phyloP scores from a whole-genome alignment of 1,140 invertebrate genomes.

The Trialeurodes vaporariorum region DNA sequence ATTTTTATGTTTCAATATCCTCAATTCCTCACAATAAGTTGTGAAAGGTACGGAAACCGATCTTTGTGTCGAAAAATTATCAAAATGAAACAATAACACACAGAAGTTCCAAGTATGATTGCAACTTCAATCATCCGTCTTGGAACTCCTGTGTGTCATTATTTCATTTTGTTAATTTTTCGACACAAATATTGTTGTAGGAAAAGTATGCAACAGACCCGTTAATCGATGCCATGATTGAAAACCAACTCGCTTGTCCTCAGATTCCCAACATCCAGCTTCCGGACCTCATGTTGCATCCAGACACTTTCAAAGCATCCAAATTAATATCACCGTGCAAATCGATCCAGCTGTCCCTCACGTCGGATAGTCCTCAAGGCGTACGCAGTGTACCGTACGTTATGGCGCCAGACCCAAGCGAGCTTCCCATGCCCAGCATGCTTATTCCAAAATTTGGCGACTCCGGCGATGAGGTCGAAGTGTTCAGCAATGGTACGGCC shows the following conservation, averaged over 20 bases:
- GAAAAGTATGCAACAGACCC: too few relatives aligned
- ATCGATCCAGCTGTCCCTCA: not conserved
- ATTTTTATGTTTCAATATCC: too few relatives aligned
- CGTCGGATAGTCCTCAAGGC: not conserved
- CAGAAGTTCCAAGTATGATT: too few relatives aligned
- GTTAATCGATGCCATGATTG: not conserved
- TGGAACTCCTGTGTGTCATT: too few relatives aligned
- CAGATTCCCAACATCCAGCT: constrained; percentile 17
- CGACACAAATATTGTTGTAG: too few relatives aligned
- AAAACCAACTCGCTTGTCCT: not conserved
- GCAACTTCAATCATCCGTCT: too few relatives aligned
- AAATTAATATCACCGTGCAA: constrained; percentile 32
- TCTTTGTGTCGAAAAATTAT: too few relatives aligned
- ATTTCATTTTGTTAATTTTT: too few relatives aligned
- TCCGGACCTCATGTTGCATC: constrained; percentile 18
- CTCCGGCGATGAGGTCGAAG: not conserved
- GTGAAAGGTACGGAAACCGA: too few relatives aligned
- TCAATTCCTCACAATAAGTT: too few relatives aligned
- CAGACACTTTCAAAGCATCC: constrained; percentile 18
- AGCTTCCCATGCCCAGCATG: not conserved
- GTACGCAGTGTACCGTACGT: not conserved
- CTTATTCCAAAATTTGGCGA: not conserved
- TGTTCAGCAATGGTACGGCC: too few relatives aligned
- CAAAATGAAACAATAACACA: too few relatives aligned
- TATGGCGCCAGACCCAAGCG: not conserved